A percentile compares a stretch with the other conserved stretches of the same genome.
Evolutionary conservation across 2,797 vertebrate species (phyloP).

Genomic region (Gymnocypris eckloni): DNA sequence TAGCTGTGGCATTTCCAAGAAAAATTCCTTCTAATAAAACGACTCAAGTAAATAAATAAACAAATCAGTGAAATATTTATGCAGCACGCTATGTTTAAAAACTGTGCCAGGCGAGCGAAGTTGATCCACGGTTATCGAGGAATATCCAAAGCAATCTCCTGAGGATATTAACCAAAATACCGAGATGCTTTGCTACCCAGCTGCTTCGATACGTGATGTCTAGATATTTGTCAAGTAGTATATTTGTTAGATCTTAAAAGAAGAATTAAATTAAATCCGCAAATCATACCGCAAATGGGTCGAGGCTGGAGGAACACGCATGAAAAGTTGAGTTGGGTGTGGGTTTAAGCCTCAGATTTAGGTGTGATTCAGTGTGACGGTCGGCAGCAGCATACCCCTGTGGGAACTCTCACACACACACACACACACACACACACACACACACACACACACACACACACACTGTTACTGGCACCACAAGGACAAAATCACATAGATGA

Average conservation of each 20-base stretch:
- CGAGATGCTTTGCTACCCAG: conserved; percentile 26
- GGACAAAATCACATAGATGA: conserved; percentile 62
- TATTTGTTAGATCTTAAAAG: conserved; percentile 22
- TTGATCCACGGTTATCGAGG: conserved; percentile 34
- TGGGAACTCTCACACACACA: conserved; percentile 41
- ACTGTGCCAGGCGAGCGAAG: conserved; percentile 21
- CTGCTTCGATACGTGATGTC: conserved; percentile 14
- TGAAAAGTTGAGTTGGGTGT: conserved; percentile 22
- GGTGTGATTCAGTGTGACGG: conserved; percentile 59
- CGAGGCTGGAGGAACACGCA: conserved; percentile 34
- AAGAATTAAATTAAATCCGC: conserved; percentile 33
- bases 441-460: conserved; percentile 32
- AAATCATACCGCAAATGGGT: conserved; percentile 15
- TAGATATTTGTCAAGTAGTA: conserved; percentile 31
- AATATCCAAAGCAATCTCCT: conserved; percentile 51
- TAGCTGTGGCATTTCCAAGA: conserved; percentile 77
- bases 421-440: not conserved
- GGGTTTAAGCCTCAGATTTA: conserved; percentile 56
- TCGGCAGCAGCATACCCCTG: conserved; percentile 58
- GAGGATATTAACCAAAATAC: conserved; percentile 44
- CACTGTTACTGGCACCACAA: conserved; percentile 59
- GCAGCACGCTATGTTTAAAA: conserved; percentile 60
- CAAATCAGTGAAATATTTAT: conserved; percentile 77
- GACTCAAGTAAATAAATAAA: conserved; percentile 71
- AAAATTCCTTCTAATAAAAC: conserved; percentile 77